Conservation (phyloP, 35 echinoderm and acorn worm genomes). For the Nesometra sesokonis region DNA sequence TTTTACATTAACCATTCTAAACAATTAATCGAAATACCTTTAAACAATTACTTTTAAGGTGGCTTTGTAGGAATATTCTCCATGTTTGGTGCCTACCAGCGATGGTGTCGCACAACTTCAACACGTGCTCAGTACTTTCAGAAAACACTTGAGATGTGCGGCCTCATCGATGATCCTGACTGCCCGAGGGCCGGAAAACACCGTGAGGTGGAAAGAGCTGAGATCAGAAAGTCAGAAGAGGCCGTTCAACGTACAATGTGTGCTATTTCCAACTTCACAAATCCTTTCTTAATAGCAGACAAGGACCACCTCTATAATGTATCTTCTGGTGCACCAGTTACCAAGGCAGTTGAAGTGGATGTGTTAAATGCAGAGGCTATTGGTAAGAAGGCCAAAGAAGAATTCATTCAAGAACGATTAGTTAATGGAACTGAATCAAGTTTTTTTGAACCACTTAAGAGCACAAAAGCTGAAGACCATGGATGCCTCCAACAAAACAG, state of each 20-base stretch:
- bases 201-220: neutral
- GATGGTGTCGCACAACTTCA: conserved; percentile 38
- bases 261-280: conserved; percentile 1
- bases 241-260: neutral
- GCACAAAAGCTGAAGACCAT: conserved; percentile 6
- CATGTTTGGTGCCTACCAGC: conserved; percentile 33
- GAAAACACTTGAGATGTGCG: conserved; percentile 3
- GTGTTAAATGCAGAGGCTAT: conserved; percentile 8
- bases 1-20: too few relatives aligned
- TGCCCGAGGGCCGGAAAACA: neutral
- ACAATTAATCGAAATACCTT: too few relatives aligned
- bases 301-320: conserved; percentile 3
- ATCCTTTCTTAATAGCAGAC: neutral
- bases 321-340: neutral
- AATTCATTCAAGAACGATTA: neutral
- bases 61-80: conserved; percentile 11
- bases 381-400: conserved; percentile 4
- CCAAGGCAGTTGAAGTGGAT: conserved; percentile 27
- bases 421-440: neutral
- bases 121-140: conserved; percentile 39
- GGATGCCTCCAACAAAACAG: neutral
- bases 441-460: conserved; percentile 12
- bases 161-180: neutral
- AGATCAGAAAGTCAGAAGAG: neutral
- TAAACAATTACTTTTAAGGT: conserved; percentile 1